Base-by-base conservation (phyloP, 2,888 invertebrate genomes). In the Lathronympha strigana region DNA sequence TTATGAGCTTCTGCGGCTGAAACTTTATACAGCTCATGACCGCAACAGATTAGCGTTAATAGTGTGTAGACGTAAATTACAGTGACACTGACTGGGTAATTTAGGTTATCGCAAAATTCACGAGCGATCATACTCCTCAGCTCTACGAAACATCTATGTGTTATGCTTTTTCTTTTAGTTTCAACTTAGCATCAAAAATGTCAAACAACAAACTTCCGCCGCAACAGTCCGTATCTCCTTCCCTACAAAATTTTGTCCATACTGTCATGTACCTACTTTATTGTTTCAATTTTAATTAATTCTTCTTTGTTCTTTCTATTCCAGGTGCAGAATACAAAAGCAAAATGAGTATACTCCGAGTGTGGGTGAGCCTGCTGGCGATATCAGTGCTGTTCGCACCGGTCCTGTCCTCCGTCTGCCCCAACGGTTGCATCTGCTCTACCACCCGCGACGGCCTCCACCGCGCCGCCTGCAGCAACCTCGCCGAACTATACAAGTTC, bases 401-500 rank as follows among this genome's bases (percentile, higher is more conserved):
- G 21, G 74, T 77, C 47, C 70, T 84, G 40, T 84, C 89, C 31
- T 77, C 87, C 40, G 78, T 88, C 62, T 94, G 94, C 72, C 94
- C 94, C 15, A 87, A 91, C 60, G 80, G 87, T 71, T 93, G 94
- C 75, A 83, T 87, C 54, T 94, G 94, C 76, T 93, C 93, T 69
- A 92, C 93, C 36, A 93, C 94, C 19, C 94, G 95, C n/a, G 95
- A 95, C 79, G 91, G 94, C 54, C 94, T 95, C 71, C 94, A 96
- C 36, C 92, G 96, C 68, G 92, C 93, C 31, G 93, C 93, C 68
- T 94, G 94, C 79, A 93, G 94, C 64, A 90, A 94, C 61, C 95
- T 97, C 76, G 95, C 95, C 70, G 96, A 96, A 50, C 94, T 97
- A 9, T 95, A 96, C 86, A 97, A 93, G 76, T 92, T 87, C 73